Evolutionary conservation across 30 jellyfish, hydroid and myxozoan species (phyloP).

Genomic region (Hydra vulgaris): DNA sequence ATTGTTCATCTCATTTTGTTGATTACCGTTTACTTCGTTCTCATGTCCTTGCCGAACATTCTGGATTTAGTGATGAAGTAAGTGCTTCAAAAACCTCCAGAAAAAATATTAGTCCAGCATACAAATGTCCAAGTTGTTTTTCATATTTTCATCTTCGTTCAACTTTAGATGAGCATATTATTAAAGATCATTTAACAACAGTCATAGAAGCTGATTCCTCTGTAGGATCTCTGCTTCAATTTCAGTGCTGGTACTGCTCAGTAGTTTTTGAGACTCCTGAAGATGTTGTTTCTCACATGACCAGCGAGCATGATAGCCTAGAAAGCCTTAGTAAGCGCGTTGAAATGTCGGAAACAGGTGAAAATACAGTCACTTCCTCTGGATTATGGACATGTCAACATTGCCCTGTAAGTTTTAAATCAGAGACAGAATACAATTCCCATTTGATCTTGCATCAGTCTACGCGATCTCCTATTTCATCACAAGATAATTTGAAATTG

Average conservation of each 20-base stretch:
- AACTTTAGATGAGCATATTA: constrained; percentile 34
- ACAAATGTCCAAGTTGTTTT: constrained; percentile 34
- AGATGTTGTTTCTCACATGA: constrained; percentile 37
- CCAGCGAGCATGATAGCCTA: constrained; percentile 24
- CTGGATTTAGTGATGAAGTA: constrained; percentile 31
- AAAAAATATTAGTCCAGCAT: background rate
- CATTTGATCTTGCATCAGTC: constrained; percentile 17
- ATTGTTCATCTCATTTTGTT: constrained; percentile 22
- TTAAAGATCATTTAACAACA: constrained; percentile 25
- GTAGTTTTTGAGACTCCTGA: constrained; percentile 16
- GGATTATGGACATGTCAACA: constrained; percentile 37
- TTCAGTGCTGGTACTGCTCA: constrained; percentile 32
- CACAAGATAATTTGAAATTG: background rate
- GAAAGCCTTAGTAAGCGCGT: constrained; percentile 33
- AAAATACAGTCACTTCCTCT: constrained; percentile 23
- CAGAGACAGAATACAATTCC: constrained; percentile 18
- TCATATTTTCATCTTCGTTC: constrained; percentile 22
- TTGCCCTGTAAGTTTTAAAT: constrained; percentile 18
- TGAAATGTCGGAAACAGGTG: constrained; percentile 27
- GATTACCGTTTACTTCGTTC: constrained; percentile 39
- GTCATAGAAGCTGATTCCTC: constrained; percentile 4
- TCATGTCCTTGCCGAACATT: constrained; percentile 24
- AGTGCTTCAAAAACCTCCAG: background rate
- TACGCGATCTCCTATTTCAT: background rate
- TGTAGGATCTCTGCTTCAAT: constrained; percentile 6